Percentiles rank a stretch among this genome's conserved stretches.
Evolutionary conservation across 2,888 invertebrate genomes (phyloP).

Genomic region (Drosophila paranaensis): DNA sequence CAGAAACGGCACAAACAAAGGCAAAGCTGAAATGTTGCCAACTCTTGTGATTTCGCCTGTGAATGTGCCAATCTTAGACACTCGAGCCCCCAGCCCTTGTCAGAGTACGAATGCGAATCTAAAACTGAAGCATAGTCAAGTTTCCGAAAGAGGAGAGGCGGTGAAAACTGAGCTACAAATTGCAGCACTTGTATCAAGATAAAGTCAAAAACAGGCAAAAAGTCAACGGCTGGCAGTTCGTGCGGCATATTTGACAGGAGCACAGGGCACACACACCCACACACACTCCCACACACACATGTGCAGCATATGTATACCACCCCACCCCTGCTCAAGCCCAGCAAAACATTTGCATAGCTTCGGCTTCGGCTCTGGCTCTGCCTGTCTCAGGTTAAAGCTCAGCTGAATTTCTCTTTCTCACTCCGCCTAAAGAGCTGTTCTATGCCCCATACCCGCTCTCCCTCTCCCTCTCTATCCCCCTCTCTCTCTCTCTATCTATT

Average conservation of each 20-base stretch:
- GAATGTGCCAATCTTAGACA: conserved; percentile 54
- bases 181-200: conserved; percentile 78
- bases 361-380: not conserved
- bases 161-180: conserved; percentile 67
- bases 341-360: conserved; percentile 47
- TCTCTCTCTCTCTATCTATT: not conserved
- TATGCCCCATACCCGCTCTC: not conserved
- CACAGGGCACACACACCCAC: conserved; percentile 12
- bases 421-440: not conserved
- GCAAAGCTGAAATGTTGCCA: conserved; percentile 42
- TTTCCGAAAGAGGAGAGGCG: conserved; percentile 19
- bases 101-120: conserved; percentile 15
- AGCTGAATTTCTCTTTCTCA: conserved; percentile 18
- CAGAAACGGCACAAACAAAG: conserved; percentile 25
- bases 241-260: conserved; percentile 50
- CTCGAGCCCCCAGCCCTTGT: conserved; percentile 18
- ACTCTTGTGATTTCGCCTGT: conserved; percentile 46
- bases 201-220: conserved; percentile 68
- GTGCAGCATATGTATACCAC: conserved; percentile 4
- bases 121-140: conserved; percentile 20
- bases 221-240: conserved; percentile 58
- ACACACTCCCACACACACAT: not conserved
- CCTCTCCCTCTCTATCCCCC: not conserved
- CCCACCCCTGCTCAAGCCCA: not conserved
- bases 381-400: conserved; percentile 13